Base-by-base conservation (phyloP, 2,888 invertebrate species). In the Poecilobothrus nobilitatus region DNA sequence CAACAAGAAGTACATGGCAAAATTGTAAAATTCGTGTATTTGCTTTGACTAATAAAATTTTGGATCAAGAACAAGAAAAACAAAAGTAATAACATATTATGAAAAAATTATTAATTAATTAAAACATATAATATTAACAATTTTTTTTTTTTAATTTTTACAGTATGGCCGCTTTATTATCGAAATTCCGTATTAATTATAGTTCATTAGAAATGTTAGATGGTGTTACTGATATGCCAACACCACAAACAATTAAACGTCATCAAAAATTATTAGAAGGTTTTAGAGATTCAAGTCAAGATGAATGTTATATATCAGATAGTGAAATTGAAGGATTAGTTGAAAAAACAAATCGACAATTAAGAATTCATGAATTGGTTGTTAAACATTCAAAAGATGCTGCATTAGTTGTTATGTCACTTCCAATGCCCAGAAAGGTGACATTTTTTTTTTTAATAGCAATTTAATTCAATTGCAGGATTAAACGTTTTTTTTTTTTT, bases 121-220 rank as follows among this genome's bases (percentile, higher is more conserved):
- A 68, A 65, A 70, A 66, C 21, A n/a, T 63, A 37, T 20, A 65
- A 63, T 44, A 34, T 65, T 21, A 22, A 34, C 6, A 34, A 20
- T 66, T 64, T 66, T 65, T 20, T 1, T 21, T 18, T 6, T 22
- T 63, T 67, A 21, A 20, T 65, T 41, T 66, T 71, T 73, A 72
- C 75, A 97, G 97, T 78, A 95, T 98, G 95, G 94, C 94, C 4
- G 91, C 92, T 76, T 84, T 98, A 68, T 84, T 98, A 74, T 87
- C 90, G 1, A 97, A 98, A 83, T 97, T 98, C 84, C 88, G 98
- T 15, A 94, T 98, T 75, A 92, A 95, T 80, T 97, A 93, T 82
- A 91, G 93, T 1, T 92, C 94, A 75, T 84, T 98, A 73, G 91
- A 90, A 69, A 95, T 97, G 86, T 91, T 98, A 69, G 90, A 94